Conservation (phyloP, 2,888 invertebrate species). For the Stenolophus ochropezus region DNA sequence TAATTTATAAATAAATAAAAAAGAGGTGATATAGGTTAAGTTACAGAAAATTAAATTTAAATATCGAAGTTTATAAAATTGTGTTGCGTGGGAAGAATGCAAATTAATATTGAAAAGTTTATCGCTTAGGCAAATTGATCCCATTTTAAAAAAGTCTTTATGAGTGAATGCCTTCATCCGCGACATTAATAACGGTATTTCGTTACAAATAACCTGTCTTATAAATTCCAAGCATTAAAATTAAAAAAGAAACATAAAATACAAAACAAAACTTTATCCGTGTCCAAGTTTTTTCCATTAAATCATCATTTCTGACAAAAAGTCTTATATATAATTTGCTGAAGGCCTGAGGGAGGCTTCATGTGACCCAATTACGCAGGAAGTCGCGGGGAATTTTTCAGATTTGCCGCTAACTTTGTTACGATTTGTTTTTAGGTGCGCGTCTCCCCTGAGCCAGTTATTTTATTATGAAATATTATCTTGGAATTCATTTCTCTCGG, state of each 20-base stretch:
- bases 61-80: too few relatives aligned
- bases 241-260: slow-evolving; percentile 14
- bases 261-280: slow-evolving; percentile 14
- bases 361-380: slow-evolving; percentile 30
- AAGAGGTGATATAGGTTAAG: too few relatives aligned
- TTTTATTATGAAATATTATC: slow-evolving; percentile 60
- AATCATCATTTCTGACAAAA: slow-evolving; percentile 46
- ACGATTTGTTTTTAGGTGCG: slow-evolving; percentile 58
- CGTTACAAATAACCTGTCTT: slow-evolving; percentile 6
- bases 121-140: background rate
- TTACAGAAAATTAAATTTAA: too few relatives aligned
- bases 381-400: slow-evolving; percentile 51
- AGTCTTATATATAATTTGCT: slow-evolving; percentile 42
- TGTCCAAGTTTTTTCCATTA: slow-evolving; percentile 37
- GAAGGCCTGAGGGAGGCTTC: slow-evolving; percentile 23
- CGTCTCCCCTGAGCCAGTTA: slow-evolving; percentile 51
- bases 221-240: slow-evolving; percentile 7
- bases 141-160: background rate
- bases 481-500: slow-evolving; percentile 51
- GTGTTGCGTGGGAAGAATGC: background rate
- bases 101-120: background rate
- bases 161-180: background rate
- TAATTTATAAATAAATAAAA: too few relatives aligned
- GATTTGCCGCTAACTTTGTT: slow-evolving; percentile 57
- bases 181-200: background rate